Conservation (phyloP, 2,888 invertebrate genomes). For the Zhuqinia jingwanae region DNA sequence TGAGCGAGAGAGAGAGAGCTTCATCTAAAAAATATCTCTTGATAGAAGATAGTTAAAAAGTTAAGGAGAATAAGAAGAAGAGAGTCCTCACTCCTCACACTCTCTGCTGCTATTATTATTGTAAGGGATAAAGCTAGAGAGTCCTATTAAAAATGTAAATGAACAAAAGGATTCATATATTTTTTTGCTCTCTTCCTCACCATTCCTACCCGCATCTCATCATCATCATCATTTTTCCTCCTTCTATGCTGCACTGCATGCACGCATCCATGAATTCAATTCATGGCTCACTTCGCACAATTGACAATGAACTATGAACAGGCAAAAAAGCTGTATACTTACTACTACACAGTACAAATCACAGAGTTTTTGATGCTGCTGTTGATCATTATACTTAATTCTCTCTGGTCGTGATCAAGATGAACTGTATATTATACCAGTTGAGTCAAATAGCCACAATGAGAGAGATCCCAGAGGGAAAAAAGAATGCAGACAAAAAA, state of each 20-base stretch:
- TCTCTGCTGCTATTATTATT: background rate
- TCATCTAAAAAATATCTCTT: background rate
- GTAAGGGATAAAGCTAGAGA: background rate
- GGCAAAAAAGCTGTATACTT: background rate
- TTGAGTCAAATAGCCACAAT: background rate
- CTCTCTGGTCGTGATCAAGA: slow-evolving; percentile 31
- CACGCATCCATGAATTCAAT: slow-evolving; percentile 6
- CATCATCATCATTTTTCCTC: background rate
- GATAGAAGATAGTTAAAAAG: background rate
- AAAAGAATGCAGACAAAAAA: background rate
- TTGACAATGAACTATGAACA: background rate
- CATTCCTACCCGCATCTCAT: background rate
- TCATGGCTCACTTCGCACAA: slow-evolving; percentile 28
- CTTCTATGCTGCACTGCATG: too few relatives aligned
- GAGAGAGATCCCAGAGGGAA: slow-evolving; percentile 22
- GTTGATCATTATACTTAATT: background rate
- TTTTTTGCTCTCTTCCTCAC: background rate
- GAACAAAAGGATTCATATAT: slow-evolving; percentile 36
- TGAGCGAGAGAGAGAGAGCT: background rate
- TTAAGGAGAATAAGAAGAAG: too few relatives aligned
- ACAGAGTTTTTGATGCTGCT: slow-evolving; percentile 10
- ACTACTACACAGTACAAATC: slow-evolving; percentile 12
- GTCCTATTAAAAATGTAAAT: slow-evolving; percentile 41
- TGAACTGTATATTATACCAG: slow-evolving; percentile 10
- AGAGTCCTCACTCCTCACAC: slow-evolving; percentile 33